Evolutionary conservation across 1,140 invertebrate genomes (phyloP), one percentile per base, ranked within the genome.

Genomic region (Solenopsis invicta): DNA sequence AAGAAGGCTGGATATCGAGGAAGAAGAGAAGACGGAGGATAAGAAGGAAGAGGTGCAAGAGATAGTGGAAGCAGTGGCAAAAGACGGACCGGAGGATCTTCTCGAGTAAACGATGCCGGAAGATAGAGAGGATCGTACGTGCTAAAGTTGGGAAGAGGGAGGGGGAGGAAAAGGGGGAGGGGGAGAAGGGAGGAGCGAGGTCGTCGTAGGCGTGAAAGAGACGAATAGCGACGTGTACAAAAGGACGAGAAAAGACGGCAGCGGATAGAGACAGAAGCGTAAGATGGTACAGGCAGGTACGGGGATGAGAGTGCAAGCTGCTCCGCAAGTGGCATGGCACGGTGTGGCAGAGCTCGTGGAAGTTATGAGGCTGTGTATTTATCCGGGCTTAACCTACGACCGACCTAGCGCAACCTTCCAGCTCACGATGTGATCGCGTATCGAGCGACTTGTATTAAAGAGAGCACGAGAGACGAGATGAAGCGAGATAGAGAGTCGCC

Each of bases 351-450:
- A 9, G 54, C 18, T 66, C 16, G 52, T 74, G 34, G 61, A 82
- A 92, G 90, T 92, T 92, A 92, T 89, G 92, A 91, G 87, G 62
- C 78, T 76, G 87, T 80, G 88, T 92, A 92, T 92, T 92, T 92
- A 92, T 92, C 90, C 81, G 66, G 50, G 87, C 90, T 92, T 92
- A 92, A 91, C 91, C 89, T 87, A 90, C 86, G 82, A 82, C 74
- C 87, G 81, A 91, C 76, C 78, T 88, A 62, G 75, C 86, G 41
- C 85, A 82, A 90, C 71, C 69, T 78, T 77, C 64, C 64, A 56
- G 75, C 67, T 71, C 81, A 56, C 50, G 37, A 29, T 56, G 45
- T 61, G 62, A 74, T 80, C 18, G 69, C 67, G 18, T 37, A 59
- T 72, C 18, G 86, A 62, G 67, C 37, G 66, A 45, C 64, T 6